These are phyloP conservation scores for Eupithecia exiguata DNA, from an alignment of 2,888 invertebrate species.

Conservation along the genomic window DNA sequence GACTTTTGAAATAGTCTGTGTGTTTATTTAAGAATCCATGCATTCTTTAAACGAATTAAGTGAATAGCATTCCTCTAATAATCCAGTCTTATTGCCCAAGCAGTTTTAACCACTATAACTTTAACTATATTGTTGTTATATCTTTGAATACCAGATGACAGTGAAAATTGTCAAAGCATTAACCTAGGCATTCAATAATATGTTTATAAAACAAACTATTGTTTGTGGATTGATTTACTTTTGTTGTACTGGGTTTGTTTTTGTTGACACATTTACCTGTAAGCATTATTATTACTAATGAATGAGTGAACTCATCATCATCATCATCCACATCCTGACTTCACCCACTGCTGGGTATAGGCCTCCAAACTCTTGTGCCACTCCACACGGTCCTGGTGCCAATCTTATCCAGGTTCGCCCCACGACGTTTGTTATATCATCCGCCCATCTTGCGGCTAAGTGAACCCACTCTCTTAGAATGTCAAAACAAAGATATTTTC, in stretches of 20 bases:
- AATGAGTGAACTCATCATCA: background rate
- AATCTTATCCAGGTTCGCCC: too few relatives aligned
- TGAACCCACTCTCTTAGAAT: background rate
- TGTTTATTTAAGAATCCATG: too few relatives aligned
- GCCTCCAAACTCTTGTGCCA: too few relatives aligned
- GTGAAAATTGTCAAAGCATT: background rate
- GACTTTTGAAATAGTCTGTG: too few relatives aligned
- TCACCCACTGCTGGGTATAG: too few relatives aligned
- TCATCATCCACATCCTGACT: too few relatives aligned
- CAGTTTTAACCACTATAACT: too few relatives aligned
- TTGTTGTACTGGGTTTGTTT: background rate
- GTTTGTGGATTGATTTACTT: background rate
- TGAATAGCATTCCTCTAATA: background rate
- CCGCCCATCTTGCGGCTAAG: too few relatives aligned
- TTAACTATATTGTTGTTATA: too few relatives aligned
- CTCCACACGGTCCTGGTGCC: too few relatives aligned
- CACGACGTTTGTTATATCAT: too few relatives aligned
- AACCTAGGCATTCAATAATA: background rate
- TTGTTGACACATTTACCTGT: background rate
- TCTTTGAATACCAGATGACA: background rate
- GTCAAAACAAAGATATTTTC: background rate
- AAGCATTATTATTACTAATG: background rate
- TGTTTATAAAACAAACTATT: background rate
- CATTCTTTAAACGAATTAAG: too few relatives aligned
- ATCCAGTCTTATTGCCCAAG: background rate